Base-by-base conservation (phyloP, 2,888 invertebrate genomes). In the Byasa hedistus region DNA sequence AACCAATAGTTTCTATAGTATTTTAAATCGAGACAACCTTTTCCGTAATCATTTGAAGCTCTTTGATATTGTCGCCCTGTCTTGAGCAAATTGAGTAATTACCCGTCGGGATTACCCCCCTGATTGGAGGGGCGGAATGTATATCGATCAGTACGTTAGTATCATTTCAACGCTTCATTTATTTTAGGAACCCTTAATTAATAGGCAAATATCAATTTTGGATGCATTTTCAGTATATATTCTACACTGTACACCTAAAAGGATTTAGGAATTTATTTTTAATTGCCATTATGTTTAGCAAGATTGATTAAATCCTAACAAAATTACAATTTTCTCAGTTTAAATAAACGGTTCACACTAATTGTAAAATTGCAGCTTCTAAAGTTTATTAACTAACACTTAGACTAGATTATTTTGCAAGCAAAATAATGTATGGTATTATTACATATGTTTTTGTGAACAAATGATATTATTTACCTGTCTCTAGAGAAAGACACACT, bases 61-160 rank as follows among this genome's bases (percentile, higher is more conserved):
- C 82, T 82, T 84, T 82, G 81, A 81, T 76, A 81, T 73, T 79
- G 81, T 86, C 84, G 74, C 75, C 81, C 82, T 81, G 83, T 83
- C 83, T 82, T 79, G 76, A 75, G 80, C 81, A 87, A 87, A 89
- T 89, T 89, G 85, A 83, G 84, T 86, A 87, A 90, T 89, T 89
- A 89, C 84, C 80, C 79, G 69, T 79, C 75, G 79, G 86, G 86
- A 89, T 89, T 86, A 85, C 82, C 75, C 69, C 77, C 83, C 32
- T 32, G 85, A 86, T 84, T 83, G 81, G 73, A 81, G 75, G 79
- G 81, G 82, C 78, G 83, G 82, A 79, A 80, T 77, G 78, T 84
- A 32, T 32, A 85, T 87, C 84, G 86, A 87, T 87, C 83, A 81
- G 74, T 75, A 73, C 73, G 77, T 78, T 78, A 79, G 61, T 64